Conservation (phyloP, 2,888 invertebrate genomes). For the Callosobruchus maculatus region DNA sequence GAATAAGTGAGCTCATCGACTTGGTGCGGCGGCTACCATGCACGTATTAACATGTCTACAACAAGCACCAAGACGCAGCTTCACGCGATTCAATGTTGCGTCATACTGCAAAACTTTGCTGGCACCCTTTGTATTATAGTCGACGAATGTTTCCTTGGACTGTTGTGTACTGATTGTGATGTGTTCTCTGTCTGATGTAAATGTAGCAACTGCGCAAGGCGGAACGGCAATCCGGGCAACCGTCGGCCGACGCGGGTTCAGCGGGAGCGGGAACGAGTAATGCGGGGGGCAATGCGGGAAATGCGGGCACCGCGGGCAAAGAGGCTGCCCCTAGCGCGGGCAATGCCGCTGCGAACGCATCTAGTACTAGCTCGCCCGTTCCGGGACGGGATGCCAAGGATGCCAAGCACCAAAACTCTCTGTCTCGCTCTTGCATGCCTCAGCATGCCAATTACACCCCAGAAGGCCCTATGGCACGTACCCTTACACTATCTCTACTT, state of each 20-base stretch:
- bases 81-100: too few relatives aligned
- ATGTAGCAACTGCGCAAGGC: slow-evolving; percentile 51
- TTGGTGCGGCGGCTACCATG: too few relatives aligned
- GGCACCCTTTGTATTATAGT: too few relatives aligned
- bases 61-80: too few relatives aligned
- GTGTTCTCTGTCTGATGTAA: slow-evolving; percentile 49
- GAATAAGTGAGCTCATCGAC: too few relatives aligned
- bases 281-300: slow-evolving; percentile 23
- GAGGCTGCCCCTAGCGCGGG: slow-evolving; percentile 28
- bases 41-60: too few relatives aligned
- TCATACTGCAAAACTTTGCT: too few relatives aligned
- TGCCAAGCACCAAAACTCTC: slow-evolving; percentile 50
- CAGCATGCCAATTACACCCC: slow-evolving; percentile 59
- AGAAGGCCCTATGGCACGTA: slow-evolving; percentile 61
- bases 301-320: slow-evolving; percentile 15
- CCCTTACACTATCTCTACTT: slow-evolving; percentile 35
- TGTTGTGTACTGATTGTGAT: slow-evolving; percentile 34
- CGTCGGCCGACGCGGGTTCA: slow-evolving; percentile 34
- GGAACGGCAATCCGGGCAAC: slow-evolving; percentile 47
- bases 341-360: slow-evolving; percentile 24
- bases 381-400: slow-evolving; percentile 46
- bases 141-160: not conserved
- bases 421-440: slow-evolving; percentile 60
- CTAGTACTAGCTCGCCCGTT: slow-evolving; percentile 37
- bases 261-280: slow-evolving; percentile 30